A percentile compares a stretch with the other conserved stretches of the same genome.
Conservation (phyloP, 2,113 vertebrate species). For the Nibea albiflora region DNA sequence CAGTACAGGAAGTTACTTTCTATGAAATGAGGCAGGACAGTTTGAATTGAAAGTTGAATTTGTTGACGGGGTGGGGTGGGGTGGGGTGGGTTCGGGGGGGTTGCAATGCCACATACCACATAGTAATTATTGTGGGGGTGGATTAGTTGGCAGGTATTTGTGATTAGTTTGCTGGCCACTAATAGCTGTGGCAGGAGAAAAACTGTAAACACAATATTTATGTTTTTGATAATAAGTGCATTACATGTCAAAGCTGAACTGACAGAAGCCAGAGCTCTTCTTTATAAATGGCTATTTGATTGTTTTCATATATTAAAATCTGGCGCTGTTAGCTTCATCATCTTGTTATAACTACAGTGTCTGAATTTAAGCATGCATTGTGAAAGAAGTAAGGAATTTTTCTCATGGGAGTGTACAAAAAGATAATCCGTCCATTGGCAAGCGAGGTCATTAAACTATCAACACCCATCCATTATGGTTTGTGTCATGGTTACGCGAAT, state of each 20-base stretch:
- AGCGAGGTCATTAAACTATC: constrained; percentile 59
- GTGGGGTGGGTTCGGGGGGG: background rate
- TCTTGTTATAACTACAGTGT: constrained; percentile 13
- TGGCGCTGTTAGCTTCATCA: constrained; percentile 13
- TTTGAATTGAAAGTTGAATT: constrained; percentile 63
- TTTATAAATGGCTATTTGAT: constrained; percentile 20
- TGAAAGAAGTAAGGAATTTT: constrained; percentile 70
- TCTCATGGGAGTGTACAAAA: constrained; percentile 69
- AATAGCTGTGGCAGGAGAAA: constrained; percentile 42
- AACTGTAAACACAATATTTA: constrained; percentile 46
- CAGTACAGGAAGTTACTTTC: constrained; percentile 76
- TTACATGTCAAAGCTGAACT: constrained; percentile 26
- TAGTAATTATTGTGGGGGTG: constrained; percentile 54
- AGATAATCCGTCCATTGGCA: constrained; percentile 59
- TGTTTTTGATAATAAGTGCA: constrained; percentile 29
- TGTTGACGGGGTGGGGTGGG: constrained; percentile 46
- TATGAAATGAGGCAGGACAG: constrained; percentile 69
- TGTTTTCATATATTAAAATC: constrained; percentile 27
- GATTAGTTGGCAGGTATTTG: constrained; percentile 61
- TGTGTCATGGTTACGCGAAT: constrained; percentile 46
- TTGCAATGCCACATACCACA: constrained; percentile 27
- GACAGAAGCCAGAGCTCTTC: constrained; percentile 15
- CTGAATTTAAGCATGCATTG: constrained; percentile 50
- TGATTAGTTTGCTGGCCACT: constrained; percentile 58
- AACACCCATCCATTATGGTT: constrained; percentile 74